Evolutionary conservation across 2,888 invertebrate species (phyloP).

Genomic region (Andrena praecox): DNA sequence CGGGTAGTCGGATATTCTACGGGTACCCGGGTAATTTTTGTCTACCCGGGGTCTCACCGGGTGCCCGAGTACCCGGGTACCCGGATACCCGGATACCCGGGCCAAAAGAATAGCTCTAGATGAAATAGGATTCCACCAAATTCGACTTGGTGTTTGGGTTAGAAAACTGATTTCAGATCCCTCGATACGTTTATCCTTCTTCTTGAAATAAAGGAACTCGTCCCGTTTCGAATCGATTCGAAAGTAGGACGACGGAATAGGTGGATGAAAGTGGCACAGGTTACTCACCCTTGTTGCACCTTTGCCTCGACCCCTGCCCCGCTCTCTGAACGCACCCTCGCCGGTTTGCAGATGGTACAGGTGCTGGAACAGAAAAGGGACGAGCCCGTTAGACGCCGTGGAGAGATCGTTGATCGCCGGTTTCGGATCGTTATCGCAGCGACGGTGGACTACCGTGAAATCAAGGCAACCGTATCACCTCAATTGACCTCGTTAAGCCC

Average conservation of each 20-base stretch:
- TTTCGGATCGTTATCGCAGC: constrained; percentile 73
- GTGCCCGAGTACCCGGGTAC: too few relatives aligned
- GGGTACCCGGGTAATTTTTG: too few relatives aligned
- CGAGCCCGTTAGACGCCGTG: constrained; percentile 32
- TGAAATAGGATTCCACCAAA: too few relatives aligned
- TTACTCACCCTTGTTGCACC: constrained; percentile 83
- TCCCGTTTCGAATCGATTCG: background rate
- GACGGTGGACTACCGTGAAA: constrained; percentile 77
- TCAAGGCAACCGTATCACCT: constrained; percentile 79
- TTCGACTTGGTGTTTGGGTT: too few relatives aligned
- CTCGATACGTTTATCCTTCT: too few relatives aligned
- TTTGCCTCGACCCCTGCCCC: constrained; percentile 84
- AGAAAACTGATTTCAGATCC: too few relatives aligned
- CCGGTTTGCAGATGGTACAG: constrained; percentile 84
- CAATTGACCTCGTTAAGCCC: constrained; percentile 82
- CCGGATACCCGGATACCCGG: too few relatives aligned
- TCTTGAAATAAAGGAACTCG: background rate
- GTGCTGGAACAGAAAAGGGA: constrained; percentile 79
- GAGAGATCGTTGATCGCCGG: constrained; percentile 17
- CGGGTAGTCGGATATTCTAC: too few relatives aligned
- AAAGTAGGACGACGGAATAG: background rate
- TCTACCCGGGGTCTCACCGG: too few relatives aligned
- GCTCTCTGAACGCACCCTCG: constrained; percentile 82
- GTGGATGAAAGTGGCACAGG: constrained; percentile 8
- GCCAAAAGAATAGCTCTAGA: too few relatives aligned